Conservation (phyloP, 2,113 vertebrate genomes). For the Daboia siamensis region DNA sequence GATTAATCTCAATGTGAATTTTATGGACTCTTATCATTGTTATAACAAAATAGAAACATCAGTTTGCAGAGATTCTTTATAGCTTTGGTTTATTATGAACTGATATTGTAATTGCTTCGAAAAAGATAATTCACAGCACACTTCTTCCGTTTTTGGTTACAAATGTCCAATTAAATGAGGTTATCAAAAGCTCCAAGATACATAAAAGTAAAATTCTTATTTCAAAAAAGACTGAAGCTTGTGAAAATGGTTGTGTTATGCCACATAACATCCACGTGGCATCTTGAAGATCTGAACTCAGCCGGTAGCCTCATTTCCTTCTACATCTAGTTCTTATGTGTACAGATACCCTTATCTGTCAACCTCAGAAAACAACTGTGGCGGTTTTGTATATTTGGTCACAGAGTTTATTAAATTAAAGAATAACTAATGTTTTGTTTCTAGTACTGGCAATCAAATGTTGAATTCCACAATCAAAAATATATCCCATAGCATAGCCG, state of each 20-base stretch:
- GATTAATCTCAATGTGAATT: slow-evolving; percentile 19
- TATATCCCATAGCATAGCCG: not conserved
- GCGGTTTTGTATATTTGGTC: not conserved
- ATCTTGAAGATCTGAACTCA: not conserved
- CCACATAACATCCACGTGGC: not conserved
- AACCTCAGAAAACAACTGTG: not conserved
- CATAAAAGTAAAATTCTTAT: slow-evolving; percentile 36
- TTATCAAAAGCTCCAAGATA: slow-evolving; percentile 36
- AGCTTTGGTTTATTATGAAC: slow-evolving; percentile 64
- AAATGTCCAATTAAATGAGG: slow-evolving; percentile 67
- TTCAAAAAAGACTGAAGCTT: not conserved
- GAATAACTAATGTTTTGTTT: not conserved
- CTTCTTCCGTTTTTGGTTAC: slow-evolving; percentile 75
- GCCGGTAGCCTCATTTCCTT: not conserved
- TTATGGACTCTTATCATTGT: slow-evolving; percentile 31
- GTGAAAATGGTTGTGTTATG: slow-evolving; percentile 16
- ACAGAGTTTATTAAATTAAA: not conserved
- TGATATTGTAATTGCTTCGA: slow-evolving; percentile 72
- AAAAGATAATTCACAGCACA: slow-evolving; percentile 73
- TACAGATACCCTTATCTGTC: not conserved
- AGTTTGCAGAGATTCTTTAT: slow-evolving; percentile 53
- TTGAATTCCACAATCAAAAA: not conserved
- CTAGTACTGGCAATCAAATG: not conserved
- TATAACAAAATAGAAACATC: not conserved
- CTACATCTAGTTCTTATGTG: not conserved